These are phyloP conservation scores for Ormia ochracea DNA, from an alignment of 2,888 invertebrate genomes.

Conservation along the genomic window DNA sequence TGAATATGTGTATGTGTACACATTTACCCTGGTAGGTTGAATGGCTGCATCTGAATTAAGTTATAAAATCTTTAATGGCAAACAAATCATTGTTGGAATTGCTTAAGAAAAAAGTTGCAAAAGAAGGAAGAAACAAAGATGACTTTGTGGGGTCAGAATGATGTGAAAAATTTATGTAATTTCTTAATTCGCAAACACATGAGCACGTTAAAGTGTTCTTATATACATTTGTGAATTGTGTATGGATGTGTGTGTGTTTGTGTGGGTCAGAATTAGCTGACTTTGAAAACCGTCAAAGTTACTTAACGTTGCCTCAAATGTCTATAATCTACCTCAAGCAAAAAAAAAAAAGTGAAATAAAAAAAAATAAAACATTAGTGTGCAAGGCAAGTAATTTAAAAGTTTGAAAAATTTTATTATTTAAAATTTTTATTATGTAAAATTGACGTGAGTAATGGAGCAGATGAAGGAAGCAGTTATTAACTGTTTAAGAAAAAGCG, in stretches of 20 bases:
- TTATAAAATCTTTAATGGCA: conserved; percentile 44
- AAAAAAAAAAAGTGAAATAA: not conserved
- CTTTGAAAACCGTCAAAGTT: conserved; percentile 18
- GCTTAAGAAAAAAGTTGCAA: not conserved
- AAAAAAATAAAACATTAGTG: not conserved
- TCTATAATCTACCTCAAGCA: conserved; percentile 12
- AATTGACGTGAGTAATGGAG: conserved; percentile 8
- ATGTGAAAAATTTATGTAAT: conserved; percentile 45
- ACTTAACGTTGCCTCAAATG: conserved; percentile 11
- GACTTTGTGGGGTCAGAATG: conserved; percentile 48
- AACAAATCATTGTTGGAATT: conserved; percentile 45
- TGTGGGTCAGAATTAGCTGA: not conserved
- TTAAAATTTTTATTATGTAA: conserved; percentile 22
- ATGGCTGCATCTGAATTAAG: conserved; percentile 43
- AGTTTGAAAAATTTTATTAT: not conserved
- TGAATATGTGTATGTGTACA: too few relatives aligned
- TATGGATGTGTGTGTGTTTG: not conserved
- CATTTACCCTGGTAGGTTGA: not conserved
- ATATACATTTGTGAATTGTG: not conserved
- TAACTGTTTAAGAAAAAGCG: not conserved
- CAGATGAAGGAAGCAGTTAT: not conserved
- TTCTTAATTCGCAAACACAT: conserved; percentile 37
- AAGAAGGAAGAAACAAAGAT: not conserved
- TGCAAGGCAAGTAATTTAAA: not conserved
- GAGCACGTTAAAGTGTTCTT: conserved; percentile 15